phyloP scores from a whole-genome alignment of 2,113 vertebrate genomes.

The Cercopithecus mona region DNA sequence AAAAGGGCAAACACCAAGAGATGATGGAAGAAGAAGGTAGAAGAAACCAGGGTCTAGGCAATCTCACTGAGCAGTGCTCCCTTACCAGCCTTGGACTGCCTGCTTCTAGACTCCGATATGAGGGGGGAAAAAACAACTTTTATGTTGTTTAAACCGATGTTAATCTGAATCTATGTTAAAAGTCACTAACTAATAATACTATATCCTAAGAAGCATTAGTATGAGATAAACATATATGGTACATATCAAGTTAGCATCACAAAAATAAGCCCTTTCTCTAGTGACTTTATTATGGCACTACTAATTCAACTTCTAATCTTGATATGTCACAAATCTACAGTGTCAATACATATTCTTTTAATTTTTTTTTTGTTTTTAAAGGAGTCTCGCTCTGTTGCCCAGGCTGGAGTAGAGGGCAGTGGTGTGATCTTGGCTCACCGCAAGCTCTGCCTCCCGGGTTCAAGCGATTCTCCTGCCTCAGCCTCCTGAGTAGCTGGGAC shows the following conservation, averaged over 20 bases:
- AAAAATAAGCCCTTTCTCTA: constrained; percentile 12
- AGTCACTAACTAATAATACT: not conserved
- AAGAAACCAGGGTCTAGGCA: not conserved
- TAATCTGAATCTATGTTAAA: not conserved
- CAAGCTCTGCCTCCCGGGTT: no score
- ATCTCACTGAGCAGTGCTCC: not conserved
- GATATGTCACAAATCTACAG: not conserved
- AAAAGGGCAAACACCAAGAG: not conserved
- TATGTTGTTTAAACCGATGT: not conserved
- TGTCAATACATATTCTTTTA: not conserved
- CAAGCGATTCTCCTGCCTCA: no score
- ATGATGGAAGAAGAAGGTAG: not conserved
- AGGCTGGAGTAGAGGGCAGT: no score
- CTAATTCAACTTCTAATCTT: not conserved
- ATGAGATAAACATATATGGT: not conserved
- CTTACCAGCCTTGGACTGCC: not conserved
- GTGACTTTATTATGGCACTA: not conserved
- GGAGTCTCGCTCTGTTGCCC: no score
- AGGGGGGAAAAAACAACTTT: not conserved
- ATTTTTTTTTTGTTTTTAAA: no score
- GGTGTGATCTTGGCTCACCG: no score
- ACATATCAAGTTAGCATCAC: not conserved
- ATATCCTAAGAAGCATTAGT: not conserved
- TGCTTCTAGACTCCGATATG: not conserved
- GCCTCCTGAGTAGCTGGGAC: no score